Conservation (phyloP, 2,113 vertebrate species). For the Peromyscus maniculatus region DNA sequence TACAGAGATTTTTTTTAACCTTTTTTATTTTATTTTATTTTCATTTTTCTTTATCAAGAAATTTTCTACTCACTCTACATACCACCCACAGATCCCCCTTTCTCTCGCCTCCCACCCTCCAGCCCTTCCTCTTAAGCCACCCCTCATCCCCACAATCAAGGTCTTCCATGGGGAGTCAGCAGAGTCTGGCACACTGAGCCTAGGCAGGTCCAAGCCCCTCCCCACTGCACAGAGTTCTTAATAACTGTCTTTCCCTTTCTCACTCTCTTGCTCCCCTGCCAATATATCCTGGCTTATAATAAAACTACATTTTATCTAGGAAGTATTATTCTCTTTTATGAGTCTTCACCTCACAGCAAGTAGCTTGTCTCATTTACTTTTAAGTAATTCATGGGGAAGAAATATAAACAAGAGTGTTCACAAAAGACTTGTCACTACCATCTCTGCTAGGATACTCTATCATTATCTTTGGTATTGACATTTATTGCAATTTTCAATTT, state of each 20-base stretch:
- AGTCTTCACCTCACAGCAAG: slow-evolving; percentile 29
- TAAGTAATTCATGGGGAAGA: slow-evolving; percentile 50
- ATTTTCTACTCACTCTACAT: too few relatives aligned
- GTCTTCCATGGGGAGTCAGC: too few relatives aligned
- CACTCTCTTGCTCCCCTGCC: not conserved
- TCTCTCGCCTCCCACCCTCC: too few relatives aligned
- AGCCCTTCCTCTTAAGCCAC: too few relatives aligned
- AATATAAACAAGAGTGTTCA: slow-evolving; percentile 28
- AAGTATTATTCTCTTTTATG: slow-evolving; percentile 38
- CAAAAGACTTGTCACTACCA: slow-evolving; percentile 7
- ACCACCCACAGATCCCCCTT: too few relatives aligned
- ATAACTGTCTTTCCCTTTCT: not conserved
- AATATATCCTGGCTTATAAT: slow-evolving; percentile 43
- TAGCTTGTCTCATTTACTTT: slow-evolving; percentile 37
- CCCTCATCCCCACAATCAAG: too few relatives aligned
- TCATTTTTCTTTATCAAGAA: too few relatives aligned
- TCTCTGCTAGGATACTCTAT: slow-evolving; percentile 49
- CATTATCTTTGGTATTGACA: not conserved
- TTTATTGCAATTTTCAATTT: slow-evolving; percentile 33
- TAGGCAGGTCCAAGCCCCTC: too few relatives aligned
- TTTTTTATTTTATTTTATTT: too few relatives aligned
- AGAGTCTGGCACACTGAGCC: too few relatives aligned
- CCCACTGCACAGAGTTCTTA: not conserved
- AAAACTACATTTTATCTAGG: slow-evolving; percentile 42
- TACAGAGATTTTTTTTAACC: too few relatives aligned